phyloP scores from a whole-genome alignment of 2,888 invertebrate species.

The Unio pictorum region DNA sequence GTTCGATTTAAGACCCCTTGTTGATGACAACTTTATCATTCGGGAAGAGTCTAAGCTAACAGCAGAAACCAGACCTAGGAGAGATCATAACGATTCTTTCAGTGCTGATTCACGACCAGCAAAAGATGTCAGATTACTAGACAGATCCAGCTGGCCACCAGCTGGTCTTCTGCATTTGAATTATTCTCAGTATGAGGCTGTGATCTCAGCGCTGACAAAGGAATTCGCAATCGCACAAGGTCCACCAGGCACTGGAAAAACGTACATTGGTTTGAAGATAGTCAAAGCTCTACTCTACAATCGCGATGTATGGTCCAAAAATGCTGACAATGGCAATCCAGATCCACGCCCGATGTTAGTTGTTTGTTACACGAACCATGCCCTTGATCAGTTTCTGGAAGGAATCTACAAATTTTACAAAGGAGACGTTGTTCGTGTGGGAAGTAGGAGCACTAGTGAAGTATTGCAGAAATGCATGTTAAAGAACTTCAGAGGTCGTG shows the following conservation, averaged over 20 bases:
- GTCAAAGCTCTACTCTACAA: conserved; percentile 79
- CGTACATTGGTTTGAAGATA: conserved; percentile 84
- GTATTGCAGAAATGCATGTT: conserved; percentile 34
- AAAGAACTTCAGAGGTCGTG: too few species aligned
- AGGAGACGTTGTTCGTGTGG: conserved; percentile 61
- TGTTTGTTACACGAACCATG: conserved; percentile 71
- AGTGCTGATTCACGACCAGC: conserved; percentile 22
- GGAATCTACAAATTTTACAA: conserved; percentile 59
- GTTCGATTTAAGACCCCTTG: conserved; percentile 46
- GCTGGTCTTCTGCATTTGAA: conserved; percentile 57
- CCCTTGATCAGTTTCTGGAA: conserved; percentile 70
- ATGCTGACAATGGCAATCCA: conserved; percentile 17
- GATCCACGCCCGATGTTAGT: conserved; percentile 64
- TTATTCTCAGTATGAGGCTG: conserved; percentile 60
- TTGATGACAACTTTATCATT: conserved; percentile 34
- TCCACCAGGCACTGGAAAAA: conserved; percentile 91
- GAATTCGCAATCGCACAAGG: conserved; percentile 73
- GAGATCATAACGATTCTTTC: conserved; percentile 10
- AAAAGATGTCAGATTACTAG: conserved; percentile 13
- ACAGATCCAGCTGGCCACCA: conserved; percentile 28
- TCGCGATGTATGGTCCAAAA: conserved; percentile 66
- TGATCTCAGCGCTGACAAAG: conserved; percentile 60
- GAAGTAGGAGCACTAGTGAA: conserved; percentile 60
- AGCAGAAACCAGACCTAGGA: conserved; percentile 17
- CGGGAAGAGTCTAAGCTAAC: background rate